phyloP scores from a whole-genome alignment of 1,140 invertebrate species.

The Meteorus sp. region DNA sequence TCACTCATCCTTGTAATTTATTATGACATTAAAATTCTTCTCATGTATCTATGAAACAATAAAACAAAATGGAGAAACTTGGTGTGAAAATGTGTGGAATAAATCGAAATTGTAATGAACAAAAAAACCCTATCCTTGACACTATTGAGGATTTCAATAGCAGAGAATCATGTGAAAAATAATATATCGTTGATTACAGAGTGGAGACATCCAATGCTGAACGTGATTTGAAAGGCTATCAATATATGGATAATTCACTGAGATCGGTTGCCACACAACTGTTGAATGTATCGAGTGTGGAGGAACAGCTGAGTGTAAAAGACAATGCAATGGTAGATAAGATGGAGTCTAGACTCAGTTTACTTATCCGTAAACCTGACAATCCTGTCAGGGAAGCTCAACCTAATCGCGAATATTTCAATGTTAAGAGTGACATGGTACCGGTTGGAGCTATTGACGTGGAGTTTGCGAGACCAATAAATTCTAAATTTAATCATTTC shows the following conservation, averaged over 20 bases:
- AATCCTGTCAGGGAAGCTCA: neutral
- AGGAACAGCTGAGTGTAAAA: constrained; percentile 20
- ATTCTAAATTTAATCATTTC: constrained; percentile 56
- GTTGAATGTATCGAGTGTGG: constrained; percentile 42
- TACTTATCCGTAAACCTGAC: constrained; percentile 19
- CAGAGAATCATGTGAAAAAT: neutral
- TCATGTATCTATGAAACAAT: neutral
- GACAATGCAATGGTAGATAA: constrained; percentile 2
- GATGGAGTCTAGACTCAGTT: constrained; percentile 25
- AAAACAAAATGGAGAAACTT: neutral
- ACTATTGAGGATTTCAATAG: neutral
- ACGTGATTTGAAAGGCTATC: constrained; percentile 46
- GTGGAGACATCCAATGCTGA: constrained; percentile 6
- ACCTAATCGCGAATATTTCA: constrained; percentile 3
- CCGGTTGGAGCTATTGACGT: constrained; percentile 29
- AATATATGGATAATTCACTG: constrained; percentile 52
- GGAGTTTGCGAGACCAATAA: constrained; percentile 46
- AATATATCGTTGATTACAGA: constrained; percentile 28
- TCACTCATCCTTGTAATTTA: constrained; percentile 26
- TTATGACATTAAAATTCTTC: too few relatives aligned
- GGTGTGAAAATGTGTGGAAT: too few relatives aligned
- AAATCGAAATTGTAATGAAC: too few relatives aligned
- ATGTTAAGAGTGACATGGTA: constrained; percentile 3
- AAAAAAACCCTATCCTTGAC: too few relatives aligned
- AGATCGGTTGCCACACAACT: constrained; percentile 54